These are phyloP conservation scores for Argyrosomus regius DNA, from an alignment of 2,797 vertebrate species.

Conservation along the genomic window DNA sequence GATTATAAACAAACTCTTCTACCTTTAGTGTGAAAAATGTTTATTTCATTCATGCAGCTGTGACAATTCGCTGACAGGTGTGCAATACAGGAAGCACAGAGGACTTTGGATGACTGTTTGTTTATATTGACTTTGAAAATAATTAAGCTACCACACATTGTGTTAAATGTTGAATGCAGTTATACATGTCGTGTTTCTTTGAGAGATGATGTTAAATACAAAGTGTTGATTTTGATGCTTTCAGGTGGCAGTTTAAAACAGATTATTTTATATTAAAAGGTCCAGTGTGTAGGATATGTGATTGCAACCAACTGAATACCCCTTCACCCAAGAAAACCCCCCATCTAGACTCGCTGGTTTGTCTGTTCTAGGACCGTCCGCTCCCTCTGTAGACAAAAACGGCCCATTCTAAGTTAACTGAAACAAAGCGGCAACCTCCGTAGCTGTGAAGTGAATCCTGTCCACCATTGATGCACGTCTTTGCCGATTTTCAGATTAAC, in stretches of 20 bases:
- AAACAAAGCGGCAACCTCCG: no score
- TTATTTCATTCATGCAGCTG: constrained; percentile 6
- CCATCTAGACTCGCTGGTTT: no score
- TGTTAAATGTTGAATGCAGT: constrained; percentile 3
- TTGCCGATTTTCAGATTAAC: no score
- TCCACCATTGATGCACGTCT: no score
- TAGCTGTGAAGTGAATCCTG: no score
- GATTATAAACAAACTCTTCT: constrained; percentile 8
- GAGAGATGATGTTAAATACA: neutral
- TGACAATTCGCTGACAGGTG: neutral
- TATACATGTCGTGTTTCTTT: constrained; percentile 19
- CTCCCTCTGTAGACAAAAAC: no score
- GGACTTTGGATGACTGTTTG: neutral
- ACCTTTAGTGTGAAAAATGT: neutral
- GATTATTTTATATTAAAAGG: neutral
- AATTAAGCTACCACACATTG: neutral
- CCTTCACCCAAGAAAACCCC: no score
- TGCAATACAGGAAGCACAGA: neutral
- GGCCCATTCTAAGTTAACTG: no score
- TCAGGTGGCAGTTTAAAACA: constrained; percentile 9
- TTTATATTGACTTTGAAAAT: neutral
- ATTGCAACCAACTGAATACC: no score
- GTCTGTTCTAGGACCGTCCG: no score
- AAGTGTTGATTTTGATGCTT: constrained; percentile 15
- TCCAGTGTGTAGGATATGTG: no score